phyloP scores from a whole-genome alignment of 2,797 vertebrate species.

The Premnoplex brunnescens region DNA sequence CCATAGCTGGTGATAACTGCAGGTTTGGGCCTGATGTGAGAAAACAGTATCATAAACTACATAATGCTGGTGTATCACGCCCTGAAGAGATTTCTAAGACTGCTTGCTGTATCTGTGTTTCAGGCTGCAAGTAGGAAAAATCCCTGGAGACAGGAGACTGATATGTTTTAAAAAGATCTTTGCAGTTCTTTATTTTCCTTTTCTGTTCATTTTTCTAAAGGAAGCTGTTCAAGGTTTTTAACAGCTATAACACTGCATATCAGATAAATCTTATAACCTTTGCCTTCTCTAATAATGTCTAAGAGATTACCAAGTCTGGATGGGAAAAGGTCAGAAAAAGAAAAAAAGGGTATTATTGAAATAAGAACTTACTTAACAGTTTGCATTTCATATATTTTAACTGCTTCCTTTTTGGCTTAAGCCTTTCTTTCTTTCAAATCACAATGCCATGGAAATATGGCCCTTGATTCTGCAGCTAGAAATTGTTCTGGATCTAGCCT shows the following conservation, averaged over 20 bases:
- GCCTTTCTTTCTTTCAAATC: neutral
- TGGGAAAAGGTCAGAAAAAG: conserved; percentile 5
- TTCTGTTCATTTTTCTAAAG: neutral
- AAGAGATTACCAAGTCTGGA: neutral
- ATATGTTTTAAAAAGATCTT: neutral
- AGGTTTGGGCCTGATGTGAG: neutral
- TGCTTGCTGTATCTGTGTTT: neutral
- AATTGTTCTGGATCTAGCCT: neutral
- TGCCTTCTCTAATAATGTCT: neutral
- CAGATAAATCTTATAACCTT: neutral
- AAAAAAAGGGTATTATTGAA: neutral
- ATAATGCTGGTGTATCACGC: neutral
- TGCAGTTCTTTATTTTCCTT: neutral
- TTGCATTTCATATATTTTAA: neutral
- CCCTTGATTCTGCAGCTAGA: neutral
- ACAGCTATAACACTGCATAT: neutral
- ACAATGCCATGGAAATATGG: neutral
- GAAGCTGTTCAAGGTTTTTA: neutral
- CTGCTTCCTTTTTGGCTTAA: neutral
- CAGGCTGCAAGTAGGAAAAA: neutral
- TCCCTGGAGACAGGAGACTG: neutral
- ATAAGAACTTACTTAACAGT: neutral
- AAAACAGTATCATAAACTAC: neutral
- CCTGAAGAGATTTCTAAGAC: neutral
- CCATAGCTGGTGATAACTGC: neutral